A percentile compares a stretch with the other conserved stretches of the same genome.
phyloP scores from a whole-genome alignment of 1,140 invertebrate species.

The Cyrtorhinus lividipennis region DNA sequence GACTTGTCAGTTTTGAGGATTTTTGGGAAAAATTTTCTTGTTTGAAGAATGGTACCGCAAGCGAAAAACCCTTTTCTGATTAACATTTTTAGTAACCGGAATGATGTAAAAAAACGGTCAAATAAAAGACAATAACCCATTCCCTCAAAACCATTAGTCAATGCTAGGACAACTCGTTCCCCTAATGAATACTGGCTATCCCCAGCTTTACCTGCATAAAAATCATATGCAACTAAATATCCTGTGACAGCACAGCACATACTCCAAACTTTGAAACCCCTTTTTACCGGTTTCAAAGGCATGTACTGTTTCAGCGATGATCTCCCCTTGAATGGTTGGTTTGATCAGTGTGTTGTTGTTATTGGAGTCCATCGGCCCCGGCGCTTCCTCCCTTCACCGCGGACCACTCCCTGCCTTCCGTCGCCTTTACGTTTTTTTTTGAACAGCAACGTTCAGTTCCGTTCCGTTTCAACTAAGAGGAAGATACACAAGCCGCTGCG shows the following conservation, averaged over 20 bases:
- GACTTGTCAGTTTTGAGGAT: conserved; percentile 18
- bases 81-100: conserved; percentile 11
- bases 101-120: conserved; percentile 20
- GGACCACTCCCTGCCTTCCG: no score
- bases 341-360: no score
- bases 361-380: no score
- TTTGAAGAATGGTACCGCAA: conserved; percentile 22
- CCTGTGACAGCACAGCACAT: conserved; percentile 24
- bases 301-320: conserved; percentile 27
- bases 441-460: no score
- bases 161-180: conserved; percentile 24
- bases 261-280: conserved; percentile 29
- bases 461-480: no score
- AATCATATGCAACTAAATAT: conserved; percentile 24
- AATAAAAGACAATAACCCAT: conserved; percentile 20
- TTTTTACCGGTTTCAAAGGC: conserved; percentile 28
- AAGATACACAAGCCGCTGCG: no score
- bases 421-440: no score
- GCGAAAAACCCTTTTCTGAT: conserved; percentile 20
- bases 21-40: conserved; percentile 19
- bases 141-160: conserved; percentile 14
- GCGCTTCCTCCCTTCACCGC: no score
- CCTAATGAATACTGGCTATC: conserved; percentile 20
- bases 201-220: conserved; percentile 26
- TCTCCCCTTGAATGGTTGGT: conserved; percentile 27